phyloP scores from a whole-genome alignment of 2,113 vertebrate genomes.

The Limanda limanda region DNA sequence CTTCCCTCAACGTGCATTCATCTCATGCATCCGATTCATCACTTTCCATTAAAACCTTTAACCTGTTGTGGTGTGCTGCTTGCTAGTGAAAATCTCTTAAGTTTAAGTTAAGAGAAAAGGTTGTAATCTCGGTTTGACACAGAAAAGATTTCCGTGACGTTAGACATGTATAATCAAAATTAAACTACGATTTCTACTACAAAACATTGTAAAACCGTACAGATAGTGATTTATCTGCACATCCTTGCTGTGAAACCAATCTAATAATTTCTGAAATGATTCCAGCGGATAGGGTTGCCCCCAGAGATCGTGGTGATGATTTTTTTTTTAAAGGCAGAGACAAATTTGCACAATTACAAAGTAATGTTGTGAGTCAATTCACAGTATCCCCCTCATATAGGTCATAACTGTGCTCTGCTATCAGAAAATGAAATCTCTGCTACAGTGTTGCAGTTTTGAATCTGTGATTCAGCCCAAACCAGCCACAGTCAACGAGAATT shows the following conservation, averaged over 20 bases:
- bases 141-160: too few species aligned
- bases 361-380: constrained; percentile 17
- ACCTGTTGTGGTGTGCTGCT: too few species aligned
- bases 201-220: neutral
- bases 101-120: neutral
- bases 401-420: constrained; percentile 31
- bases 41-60: too few species aligned
- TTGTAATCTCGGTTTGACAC: neutral
- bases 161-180: too few species aligned
- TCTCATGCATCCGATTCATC: too few species aligned
- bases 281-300: neutral
- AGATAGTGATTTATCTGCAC: neutral
- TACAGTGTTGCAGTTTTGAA: neutral
- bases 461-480: too few species aligned
- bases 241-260: neutral
- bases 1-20: too few species aligned
- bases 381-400: neutral
- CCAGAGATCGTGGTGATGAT: neutral
- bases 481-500: too few species aligned
- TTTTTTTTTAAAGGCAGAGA: neutral
- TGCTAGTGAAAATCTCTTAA: too few species aligned
- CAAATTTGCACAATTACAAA: neutral
- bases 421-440: constrained; percentile 59
- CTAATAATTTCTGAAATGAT: neutral
- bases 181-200: too few species aligned